These are phyloP conservation scores for Geotrupes spiniger DNA, from an alignment of 2,888 invertebrate species.

Conservation along the genomic window DNA sequence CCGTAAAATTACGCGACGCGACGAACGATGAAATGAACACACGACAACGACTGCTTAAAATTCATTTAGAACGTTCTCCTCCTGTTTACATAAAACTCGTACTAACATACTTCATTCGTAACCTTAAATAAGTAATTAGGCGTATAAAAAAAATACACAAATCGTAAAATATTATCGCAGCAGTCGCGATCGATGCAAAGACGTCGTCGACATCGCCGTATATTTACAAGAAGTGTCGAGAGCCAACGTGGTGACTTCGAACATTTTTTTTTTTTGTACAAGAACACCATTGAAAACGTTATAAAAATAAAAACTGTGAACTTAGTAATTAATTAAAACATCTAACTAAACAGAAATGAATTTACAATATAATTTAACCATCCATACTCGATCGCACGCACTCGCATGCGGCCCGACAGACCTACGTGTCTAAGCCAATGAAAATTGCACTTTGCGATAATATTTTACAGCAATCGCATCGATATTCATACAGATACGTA, in stretches of 20 bases:
- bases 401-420: conserved; percentile 29
- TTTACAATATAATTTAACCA: conserved; percentile 25
- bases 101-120: conserved; percentile 18
- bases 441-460: conserved; percentile 46
- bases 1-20: too few species aligned
- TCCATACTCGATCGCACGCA: conserved; percentile 27
- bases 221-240: conserved; percentile 8
- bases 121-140: conserved; percentile 15
- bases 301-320: conserved; percentile 11
- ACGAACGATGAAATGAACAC: conserved; percentile 1
- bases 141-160: conserved; percentile 27
- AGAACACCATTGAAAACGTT: neutral
- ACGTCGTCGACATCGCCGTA: conserved; percentile 1
- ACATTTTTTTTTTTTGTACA: conserved; percentile 15
- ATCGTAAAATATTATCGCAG: conserved; percentile 47
- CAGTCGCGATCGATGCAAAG: conserved; percentile 12
- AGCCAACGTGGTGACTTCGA: conserved; percentile 3
- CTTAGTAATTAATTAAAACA: neutral
- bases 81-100: conserved; percentile 14
- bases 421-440: conserved; percentile 21
- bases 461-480: conserved; percentile 42
- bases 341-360: too few species aligned
- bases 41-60: conserved; percentile 36
- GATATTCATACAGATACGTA: conserved; percentile 37
- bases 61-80: conserved; percentile 26